Conservation (phyloP, 1,140 invertebrate species). For the Diprion similis region DNA sequence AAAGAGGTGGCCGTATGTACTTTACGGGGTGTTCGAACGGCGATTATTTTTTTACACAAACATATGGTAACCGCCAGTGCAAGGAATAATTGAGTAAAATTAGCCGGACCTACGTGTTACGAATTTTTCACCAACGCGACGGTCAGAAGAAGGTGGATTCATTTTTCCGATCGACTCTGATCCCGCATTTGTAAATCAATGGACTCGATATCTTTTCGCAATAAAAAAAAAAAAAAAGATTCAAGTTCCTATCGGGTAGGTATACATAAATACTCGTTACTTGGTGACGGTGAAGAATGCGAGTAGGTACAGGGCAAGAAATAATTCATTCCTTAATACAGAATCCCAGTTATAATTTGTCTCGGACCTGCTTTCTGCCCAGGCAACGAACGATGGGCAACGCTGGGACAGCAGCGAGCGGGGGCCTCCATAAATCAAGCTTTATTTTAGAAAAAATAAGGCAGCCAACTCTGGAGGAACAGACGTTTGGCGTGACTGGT, state of each 20-base stretch:
- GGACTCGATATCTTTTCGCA: neutral
- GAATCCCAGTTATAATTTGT: constrained; percentile 7
- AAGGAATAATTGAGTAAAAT: no score
- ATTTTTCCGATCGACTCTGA: no score
- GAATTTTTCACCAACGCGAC: no score
- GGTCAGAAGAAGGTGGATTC: no score
- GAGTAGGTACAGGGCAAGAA: neutral
- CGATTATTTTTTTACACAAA: no score
- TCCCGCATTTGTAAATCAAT: neutral
- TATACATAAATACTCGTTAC: neutral
- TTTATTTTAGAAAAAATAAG: constrained; percentile 27
- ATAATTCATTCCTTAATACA: constrained; percentile 1
- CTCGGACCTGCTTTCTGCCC: neutral
- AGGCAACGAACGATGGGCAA: neutral
- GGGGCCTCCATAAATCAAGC: constrained; percentile 12
- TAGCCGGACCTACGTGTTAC: no score
- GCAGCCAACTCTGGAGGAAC: constrained; percentile 29
- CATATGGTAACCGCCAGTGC: no score
- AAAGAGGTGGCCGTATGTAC: no score
- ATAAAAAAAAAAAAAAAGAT: no score
- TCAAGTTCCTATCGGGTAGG: neutral
- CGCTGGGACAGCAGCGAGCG: neutral
- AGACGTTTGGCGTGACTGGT: constrained; percentile 38
- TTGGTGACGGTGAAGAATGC: neutral
- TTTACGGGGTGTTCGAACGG: no score